Evolutionary conservation across 2,113 vertebrate species (phyloP), one percentile per base, ranked within the genome.

Genomic region (Periophthalmus modestus): DNA sequence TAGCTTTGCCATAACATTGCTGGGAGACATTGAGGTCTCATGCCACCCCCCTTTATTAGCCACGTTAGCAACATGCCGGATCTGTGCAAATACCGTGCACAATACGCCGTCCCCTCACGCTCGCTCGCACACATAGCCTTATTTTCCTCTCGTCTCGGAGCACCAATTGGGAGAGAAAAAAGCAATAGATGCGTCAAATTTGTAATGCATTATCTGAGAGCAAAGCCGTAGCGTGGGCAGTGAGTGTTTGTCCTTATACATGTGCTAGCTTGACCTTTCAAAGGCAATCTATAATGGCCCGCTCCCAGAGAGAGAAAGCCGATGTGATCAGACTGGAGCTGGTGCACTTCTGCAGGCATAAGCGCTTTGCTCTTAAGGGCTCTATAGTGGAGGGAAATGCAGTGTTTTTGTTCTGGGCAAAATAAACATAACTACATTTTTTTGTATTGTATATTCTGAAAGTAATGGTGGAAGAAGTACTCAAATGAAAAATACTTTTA

Each of bases 1-100:
- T 68, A 69, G 69, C 68, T 88, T 71, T 81, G 78, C 75, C 78
- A 67, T 72, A 84, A 69, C 69, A 68, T 82, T 55, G 80, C 84
- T 83, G 6, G 36, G 77, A 88, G 86, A 79, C 69, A 62, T 50
- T 46, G 73, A 81, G 70, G 75, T 80, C 76, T 80, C 48, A 33
- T 80, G 81, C 77, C 81, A 79, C 75, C 69, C 52, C 71, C 73
- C 82, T 89, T 84, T 86, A 88, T 92, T 86, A 87, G 71, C 79
- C 74, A 78, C 75, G 87, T 88, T 87, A 91, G 73, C 75, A 57
- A 23, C 43, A 75, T 36, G 52, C 57, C 71, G 65, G 62, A 58
- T 47, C 66, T 39, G 66, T 84, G 58, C 70, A 52, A 15, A 47
- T 21, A 46, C 16, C 47, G 68, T 59, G 75, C 65, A 67, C 46